Conservation (phyloP, 1,140 invertebrate genomes). For the Adoxophyes honmai region DNA sequence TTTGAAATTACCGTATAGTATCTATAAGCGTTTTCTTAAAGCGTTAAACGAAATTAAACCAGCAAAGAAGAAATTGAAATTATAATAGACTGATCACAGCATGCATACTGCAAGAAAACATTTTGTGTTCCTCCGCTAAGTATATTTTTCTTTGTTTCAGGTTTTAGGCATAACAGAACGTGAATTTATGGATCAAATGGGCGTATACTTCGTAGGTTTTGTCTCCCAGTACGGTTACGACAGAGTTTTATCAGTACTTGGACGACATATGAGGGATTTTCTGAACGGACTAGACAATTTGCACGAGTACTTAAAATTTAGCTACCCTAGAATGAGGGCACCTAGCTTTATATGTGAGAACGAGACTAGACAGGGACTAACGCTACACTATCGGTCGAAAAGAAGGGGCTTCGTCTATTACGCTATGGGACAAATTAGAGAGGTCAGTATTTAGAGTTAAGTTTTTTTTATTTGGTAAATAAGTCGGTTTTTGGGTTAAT, state of each 20-base stretch:
- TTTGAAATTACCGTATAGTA: slow-evolving; percentile 25
- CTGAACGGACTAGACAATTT: slow-evolving; percentile 97
- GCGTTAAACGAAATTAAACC: too few species aligned
- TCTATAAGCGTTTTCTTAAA: background rate
- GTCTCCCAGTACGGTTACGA: slow-evolving; percentile 98
- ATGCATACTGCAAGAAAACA: too few species aligned
- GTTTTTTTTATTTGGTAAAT: too few species aligned
- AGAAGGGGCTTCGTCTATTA: slow-evolving; percentile 96
- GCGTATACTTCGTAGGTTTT: slow-evolving; percentile 92
- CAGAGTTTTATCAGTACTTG: slow-evolving; percentile 91
- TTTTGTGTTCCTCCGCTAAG: background rate
- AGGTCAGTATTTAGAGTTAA: slow-evolving; percentile 72
- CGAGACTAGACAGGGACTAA: slow-evolving; percentile 93
- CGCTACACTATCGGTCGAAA: slow-evolving; percentile 95
- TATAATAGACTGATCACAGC: too few species aligned
- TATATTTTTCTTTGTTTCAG: slow-evolving; percentile 71
- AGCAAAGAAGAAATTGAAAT: too few species aligned
- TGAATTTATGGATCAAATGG: slow-evolving; percentile 94
- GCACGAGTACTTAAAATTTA: slow-evolving; percentile 98
- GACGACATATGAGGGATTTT: slow-evolving; percentile 96
- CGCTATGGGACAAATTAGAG: slow-evolving; percentile 96
- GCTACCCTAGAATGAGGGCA: slow-evolving; percentile 91
- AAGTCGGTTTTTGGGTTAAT: too few species aligned
- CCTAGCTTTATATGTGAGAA: slow-evolving; percentile 98
- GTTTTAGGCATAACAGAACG: slow-evolving; percentile 89